Evolutionary conservation across 2,797 vertebrate genomes (phyloP), one percentile per base, ranked within the genome.

Genomic region (Syncerus caffer): DNA sequence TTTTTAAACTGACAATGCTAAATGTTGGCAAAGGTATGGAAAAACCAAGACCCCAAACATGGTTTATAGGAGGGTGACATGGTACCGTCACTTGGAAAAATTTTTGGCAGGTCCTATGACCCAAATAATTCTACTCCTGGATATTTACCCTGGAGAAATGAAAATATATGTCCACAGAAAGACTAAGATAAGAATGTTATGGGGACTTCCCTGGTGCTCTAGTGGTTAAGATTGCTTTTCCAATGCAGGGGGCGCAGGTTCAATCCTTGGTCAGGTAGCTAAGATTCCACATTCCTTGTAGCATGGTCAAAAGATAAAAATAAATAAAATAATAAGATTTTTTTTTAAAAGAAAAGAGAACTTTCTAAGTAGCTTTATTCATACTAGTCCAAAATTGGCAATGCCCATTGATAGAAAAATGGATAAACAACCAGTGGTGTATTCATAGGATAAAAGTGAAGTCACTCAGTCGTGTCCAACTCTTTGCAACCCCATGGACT

Each of bases 191-290:
- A 85, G 16, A 55, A 34, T n/a, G 21, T 55, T 34, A 53, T 87
- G 67, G 34, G n/a, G 34, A 23, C 67, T 38, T 71, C 19, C 67
- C 5, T 71, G 67, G 34, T 0, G 1, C 34, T 38, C 64, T 38
- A 71, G 67, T 71, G 67, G 67, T 71, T 71, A 38, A 71, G 34
- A 38, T 9, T 71, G 34, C 34, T 38, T 71, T 71, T 71, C 67
- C 34, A 38, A 13, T 23, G 67, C 67, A 1, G 0, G 19, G 34
- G 34, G 4, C 17, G 3, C 0, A 1, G n/a, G 34, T 71, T 71
- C 67, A 34, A 12, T 71, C 34, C 34, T 38, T 71, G 34, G 17
- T 71, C 67, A 71, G 67, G 67, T 67, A 21, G 10, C 67, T 71
- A 71, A 71, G 9, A 38, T 34, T 38, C 19, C 34, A 71, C 34